Base-by-base conservation (phyloP, 37 sponge, comb jelly and placozoan species). In the Bolinopsis microptera region DNA sequence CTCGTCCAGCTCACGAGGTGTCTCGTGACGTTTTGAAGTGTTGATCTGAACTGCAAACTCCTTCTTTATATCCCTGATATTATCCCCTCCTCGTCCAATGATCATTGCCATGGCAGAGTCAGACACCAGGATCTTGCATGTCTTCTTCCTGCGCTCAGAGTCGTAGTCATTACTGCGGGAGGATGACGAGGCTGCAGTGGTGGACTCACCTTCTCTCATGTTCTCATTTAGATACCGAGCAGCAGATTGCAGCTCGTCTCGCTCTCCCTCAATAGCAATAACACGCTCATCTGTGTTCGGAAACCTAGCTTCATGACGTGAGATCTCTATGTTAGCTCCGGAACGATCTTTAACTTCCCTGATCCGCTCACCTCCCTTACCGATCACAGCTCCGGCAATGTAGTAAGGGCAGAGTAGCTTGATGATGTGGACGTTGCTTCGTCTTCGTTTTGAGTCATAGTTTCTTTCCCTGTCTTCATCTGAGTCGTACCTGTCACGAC, bases 51-150 rank as follows among this genome's bases (percentile, higher is more conserved):
- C 90, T 0, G 61, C 90, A 41, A 41, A 86, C 90, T 86, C 90
- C 61, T 86, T 86, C 61, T 86, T 86, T 23, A 86, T 86, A 40
- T 86, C 90, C 90, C 90, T 1, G 61, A 86, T 41, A 30, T 86
- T 86, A 28, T 86, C 90, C 0, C 90, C 90, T 28, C 90, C 90
- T 24, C 36, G 34, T 5, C 90, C 90, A 86, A 86, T 86, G 40
- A 86, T 86, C 90, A 86, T 86, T 86, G 90, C 90, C 90, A 86
- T 86, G 61, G 90, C 32, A 13, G 90, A 86, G 61, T 86, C 90
- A 86, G 90, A 86, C 30, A 86, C 90, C 9, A 86, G 90, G 2
- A 86, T 86, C 30, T 86, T 86, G 48, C 90, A 86, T 0, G 61
- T 36, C 24, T 27, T 86, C 27, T 48, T 2, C 39, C 90, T 86